Conservation (phyloP, 92 coral and sea anemone species). For the Ricordea florida region DNA sequence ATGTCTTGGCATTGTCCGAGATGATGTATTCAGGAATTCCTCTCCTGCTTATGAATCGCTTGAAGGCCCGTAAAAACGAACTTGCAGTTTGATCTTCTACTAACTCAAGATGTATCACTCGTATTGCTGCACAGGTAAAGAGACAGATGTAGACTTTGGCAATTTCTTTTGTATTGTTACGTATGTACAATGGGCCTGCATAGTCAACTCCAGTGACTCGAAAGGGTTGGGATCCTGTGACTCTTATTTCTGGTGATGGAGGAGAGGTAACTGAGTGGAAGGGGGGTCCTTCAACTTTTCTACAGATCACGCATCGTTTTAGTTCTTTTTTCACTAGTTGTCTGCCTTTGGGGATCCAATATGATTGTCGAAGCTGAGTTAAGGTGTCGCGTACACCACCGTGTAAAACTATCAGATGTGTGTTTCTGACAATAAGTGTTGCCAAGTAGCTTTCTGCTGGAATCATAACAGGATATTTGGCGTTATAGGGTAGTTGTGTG, state of each 20-base stretch:
- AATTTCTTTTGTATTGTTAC: no score
- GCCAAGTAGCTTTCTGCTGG: conserved; percentile 14
- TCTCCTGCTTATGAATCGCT: no score
- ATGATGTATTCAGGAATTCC: no score
- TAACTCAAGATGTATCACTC: conserved; percentile 35
- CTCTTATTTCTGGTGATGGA: conserved; percentile 35
- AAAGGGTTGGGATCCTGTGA: conserved; percentile 34
- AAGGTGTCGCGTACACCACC: conserved; percentile 47
- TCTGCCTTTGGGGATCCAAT: conserved; percentile 63
- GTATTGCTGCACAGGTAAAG: conserved; percentile 17
- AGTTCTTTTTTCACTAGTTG: conserved; percentile 39
- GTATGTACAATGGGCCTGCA: conserved; percentile 53
- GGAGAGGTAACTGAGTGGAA: conserved; percentile 40
- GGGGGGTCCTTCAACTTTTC: conserved; percentile 43
- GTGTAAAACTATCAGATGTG: conserved; percentile 30
- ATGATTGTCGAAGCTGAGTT: conserved; percentile 55
- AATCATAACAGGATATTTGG: conserved; percentile 1
- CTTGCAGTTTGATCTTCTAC: conserved; percentile 25
- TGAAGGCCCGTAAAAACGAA: conserved; percentile 33
- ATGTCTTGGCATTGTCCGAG: no score
- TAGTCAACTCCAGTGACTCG: no score
- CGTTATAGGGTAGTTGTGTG: neutral
- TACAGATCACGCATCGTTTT: conserved; percentile 43
- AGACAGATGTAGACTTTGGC: no score
- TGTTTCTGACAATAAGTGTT: conserved; percentile 11